Evolutionary conservation across 2,113 vertebrate species (phyloP), one percentile per base, ranked within the genome.

Genomic region (Grammomys dolichurus): DNA sequence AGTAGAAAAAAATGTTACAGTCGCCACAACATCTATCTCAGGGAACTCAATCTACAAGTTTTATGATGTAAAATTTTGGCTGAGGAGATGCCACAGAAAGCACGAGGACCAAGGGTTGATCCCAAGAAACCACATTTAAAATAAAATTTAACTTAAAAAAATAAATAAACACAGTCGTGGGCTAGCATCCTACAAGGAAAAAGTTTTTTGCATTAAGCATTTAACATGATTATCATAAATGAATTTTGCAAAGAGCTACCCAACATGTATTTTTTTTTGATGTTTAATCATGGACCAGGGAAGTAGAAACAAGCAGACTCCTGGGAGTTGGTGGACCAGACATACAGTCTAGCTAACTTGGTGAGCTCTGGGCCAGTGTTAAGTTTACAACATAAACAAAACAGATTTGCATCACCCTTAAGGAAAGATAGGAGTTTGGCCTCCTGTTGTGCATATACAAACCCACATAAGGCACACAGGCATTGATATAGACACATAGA

Each of bases 161-260:
- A 26, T 82, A 60, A 82, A 82, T 40, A 17, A 6, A 33, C 5
- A 19, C 16, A 67, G 3, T 46, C 5, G 22, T 7, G 1, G 24
- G 28, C 28, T 65, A 28, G 63, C 8, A 65, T 87, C 76, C 12
- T 75, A 33, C 48, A 58, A 90, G 46, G 46, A n/a, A 70, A 67
- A 20, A 76, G 2, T 76, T 58, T 97, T 96, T 80, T 14, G 10
- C 94, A 87, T 70, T 91, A 89, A 84, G 56, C 20, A 95, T 13
- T 80, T 87, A 89, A 91, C 7, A 56, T 17, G 93, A 26, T 72
- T 60, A 72, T 87, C 24, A 93, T 76, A 63, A 78, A 17, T 17
- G 20, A 76, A 75, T 89, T 96, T 94, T 95, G 46, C 69, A 96
- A 88, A 93, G 90, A 82, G 3, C 54, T 51, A 88, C 22, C 26